Evolutionary conservation across 2,888 invertebrate species (phyloP), one percentile per base, ranked within the genome.

Genomic region (Alviniconcha strummeri): DNA sequence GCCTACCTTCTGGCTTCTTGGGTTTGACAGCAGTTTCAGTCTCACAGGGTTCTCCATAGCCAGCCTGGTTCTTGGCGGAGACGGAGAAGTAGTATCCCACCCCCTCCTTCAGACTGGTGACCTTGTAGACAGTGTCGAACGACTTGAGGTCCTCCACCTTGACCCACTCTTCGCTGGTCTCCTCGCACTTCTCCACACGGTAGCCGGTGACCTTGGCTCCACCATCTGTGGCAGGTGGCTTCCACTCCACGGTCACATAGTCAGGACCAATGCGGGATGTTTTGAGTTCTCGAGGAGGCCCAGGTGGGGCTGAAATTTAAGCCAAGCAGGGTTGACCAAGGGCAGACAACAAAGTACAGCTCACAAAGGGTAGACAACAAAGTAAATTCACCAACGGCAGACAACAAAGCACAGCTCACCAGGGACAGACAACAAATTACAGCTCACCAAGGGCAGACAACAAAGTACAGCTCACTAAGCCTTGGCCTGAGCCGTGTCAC

Each of bases 271-370:
- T 84, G 52, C 87, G 88, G 9, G 84, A 81, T 7, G 87, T 82
- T 74, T 85, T 86, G 6, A 90, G 86, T 60, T 86, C 83, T 15
- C 86, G 83, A 19, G 91, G 91, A 60, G 90, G 83, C 9, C 87
- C 88, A 60, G 91, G 91, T 81, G 96, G 84, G 13, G 77, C 89
- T 89, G 84, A 56, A 76, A 85, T 52, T 60, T 19, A 52, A 77
- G 56, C 11, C 36, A 36, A 36, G 0, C 36, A 36, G 36, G 36
- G 36, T 0, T 36, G 36, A 36, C 36, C 36, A 36, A 36, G 36
- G 3, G 36, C 36, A 36, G 36, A 36, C 36, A 36, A 36, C 36
- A 36, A 36, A 36, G 36, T 3, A 36, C 36, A 36, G 36, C 3
- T 36, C 36, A 36, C 36, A 0, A 36, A 36, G 36, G 36, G 36